Base-by-base conservation (phyloP, 2,888 invertebrate genomes). In the Beris morrisii region DNA sequence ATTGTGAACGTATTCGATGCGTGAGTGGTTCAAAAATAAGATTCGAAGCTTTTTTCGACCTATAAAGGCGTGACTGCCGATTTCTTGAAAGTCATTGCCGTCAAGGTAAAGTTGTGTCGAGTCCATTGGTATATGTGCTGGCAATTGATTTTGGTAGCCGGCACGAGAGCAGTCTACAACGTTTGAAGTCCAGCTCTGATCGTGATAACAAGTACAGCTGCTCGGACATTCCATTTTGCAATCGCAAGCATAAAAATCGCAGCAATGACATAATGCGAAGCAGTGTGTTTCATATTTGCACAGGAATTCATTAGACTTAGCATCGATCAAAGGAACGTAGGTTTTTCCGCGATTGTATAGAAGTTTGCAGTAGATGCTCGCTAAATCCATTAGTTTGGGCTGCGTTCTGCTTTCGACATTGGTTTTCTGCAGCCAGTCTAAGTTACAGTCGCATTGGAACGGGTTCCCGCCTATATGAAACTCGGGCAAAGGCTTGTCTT, bases 211-310 rank as follows among this genome's bases (percentile, higher is more conserved):
- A 71, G 91, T 90, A 83, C 97, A 97, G 77, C 93, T 92, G 68
- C 86, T 86, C 59, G 97, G 97, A 79, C 97, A 97, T 74, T 92
- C 93, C 92, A 95, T 95, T 84, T 95, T 93, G 83, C 97, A 97
- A 83, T 97, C 97, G 84, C 97, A 97, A 64, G 94, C 94, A 81
- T 94, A 95, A 81, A 94, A 97, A 81, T 95, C 95, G 83, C 97
- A 97, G 83, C 97, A 97, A 79, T 94, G 93, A 79, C 97, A 97
- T 72, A 94, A 83, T 5, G 95, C 92, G 81, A 95, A 95, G 83
- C 97, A 97, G 79, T 95, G 94, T 56, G 92, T 90, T 79, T 91
- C 91, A 82, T 95, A 96, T 73, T 91, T 89, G 84, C 95, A 96
- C 75, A 95, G 85, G 82, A 95, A 95, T 81, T 95, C 92, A 64